Conservation (phyloP, 2,888 invertebrate genomes). For the Spilarctia lutea region DNA sequence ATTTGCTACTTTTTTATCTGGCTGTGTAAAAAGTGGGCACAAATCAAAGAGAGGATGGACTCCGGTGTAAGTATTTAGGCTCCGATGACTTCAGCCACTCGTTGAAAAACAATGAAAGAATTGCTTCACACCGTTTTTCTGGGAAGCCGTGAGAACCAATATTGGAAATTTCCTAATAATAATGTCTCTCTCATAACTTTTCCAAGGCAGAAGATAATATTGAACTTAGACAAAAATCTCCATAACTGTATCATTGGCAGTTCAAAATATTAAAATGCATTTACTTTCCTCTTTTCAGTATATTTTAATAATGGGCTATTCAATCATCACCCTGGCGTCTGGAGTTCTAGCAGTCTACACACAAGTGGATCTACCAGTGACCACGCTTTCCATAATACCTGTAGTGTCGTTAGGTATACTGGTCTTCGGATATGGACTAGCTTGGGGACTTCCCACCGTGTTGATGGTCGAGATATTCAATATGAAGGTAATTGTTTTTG, state of each 20-base stretch:
- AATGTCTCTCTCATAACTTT: background rate
- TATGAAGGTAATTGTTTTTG: constrained; percentile 63
- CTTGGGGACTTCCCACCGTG: constrained; percentile 67
- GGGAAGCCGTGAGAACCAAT: too few species aligned
- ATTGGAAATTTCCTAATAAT: too few species aligned
- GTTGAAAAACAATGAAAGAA: too few species aligned
- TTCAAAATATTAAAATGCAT: background rate
- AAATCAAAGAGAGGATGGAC: too few species aligned
- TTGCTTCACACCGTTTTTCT: too few species aligned
- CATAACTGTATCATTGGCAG: too few species aligned
- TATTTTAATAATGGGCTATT: constrained; percentile 65
- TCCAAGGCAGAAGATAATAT: too few species aligned
- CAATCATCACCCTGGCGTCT: constrained; percentile 69
- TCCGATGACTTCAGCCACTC: too few species aligned
- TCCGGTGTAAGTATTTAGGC: too few species aligned
- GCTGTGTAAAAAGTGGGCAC: too few species aligned
- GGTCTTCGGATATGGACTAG: constrained; percentile 69
- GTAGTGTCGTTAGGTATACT: constrained; percentile 61
- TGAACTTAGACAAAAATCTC: too few species aligned
- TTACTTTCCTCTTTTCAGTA: constrained; percentile 60
- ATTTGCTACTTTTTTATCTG: too few species aligned
- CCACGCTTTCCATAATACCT: constrained; percentile 60
- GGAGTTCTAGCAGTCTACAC: constrained; percentile 74
- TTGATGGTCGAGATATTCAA: constrained; percentile 71
- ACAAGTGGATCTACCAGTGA: constrained; percentile 68